Percentiles rank a stretch among this genome's conserved stretches.
These are phyloP conservation scores for Cirrhinus molitorella DNA, from an alignment of 2,797 vertebrate species.

Conservation along the genomic window DNA sequence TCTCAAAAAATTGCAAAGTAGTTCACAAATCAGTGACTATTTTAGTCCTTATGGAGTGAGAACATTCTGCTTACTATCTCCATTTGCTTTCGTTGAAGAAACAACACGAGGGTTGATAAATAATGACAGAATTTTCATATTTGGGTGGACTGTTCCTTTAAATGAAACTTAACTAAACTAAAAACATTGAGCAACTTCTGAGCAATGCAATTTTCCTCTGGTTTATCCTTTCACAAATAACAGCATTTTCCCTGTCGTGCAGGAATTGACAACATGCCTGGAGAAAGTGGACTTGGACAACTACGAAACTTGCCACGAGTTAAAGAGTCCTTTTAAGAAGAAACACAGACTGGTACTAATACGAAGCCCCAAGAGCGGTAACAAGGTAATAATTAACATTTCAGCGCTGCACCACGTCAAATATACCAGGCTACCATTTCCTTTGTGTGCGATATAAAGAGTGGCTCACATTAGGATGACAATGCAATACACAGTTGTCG, in stretches of 20 bases:
- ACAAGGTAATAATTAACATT: constrained; percentile 84
- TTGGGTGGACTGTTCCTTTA: not conserved
- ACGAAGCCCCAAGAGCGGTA: constrained; percentile 79
- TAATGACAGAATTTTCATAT: not conserved
- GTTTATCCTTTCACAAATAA: not conserved
- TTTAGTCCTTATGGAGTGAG: not conserved
- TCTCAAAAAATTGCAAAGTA: not conserved
- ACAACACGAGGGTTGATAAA: no score
- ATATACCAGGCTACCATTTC: constrained; percentile 26
- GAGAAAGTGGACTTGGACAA: constrained; percentile 91
- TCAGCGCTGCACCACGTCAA: constrained; percentile 26
- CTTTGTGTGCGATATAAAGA: constrained; percentile 60
- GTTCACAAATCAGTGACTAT: not conserved
- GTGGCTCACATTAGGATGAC: constrained; percentile 58
- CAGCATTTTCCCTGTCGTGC: constrained; percentile 46
- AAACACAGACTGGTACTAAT: constrained; percentile 91
- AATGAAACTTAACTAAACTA: not conserved
- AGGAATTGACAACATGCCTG: constrained; percentile 90
- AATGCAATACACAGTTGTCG: constrained; percentile 58
- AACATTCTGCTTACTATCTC: not conserved
- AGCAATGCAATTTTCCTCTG: not conserved
- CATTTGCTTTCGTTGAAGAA: not conserved
- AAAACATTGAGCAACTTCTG: not conserved
- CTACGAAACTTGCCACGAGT: constrained; percentile 92
- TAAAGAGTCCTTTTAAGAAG: constrained; percentile 87